Conservation (phyloP, 2,797 vertebrate species). For the Anguilla pacifica region DNA sequence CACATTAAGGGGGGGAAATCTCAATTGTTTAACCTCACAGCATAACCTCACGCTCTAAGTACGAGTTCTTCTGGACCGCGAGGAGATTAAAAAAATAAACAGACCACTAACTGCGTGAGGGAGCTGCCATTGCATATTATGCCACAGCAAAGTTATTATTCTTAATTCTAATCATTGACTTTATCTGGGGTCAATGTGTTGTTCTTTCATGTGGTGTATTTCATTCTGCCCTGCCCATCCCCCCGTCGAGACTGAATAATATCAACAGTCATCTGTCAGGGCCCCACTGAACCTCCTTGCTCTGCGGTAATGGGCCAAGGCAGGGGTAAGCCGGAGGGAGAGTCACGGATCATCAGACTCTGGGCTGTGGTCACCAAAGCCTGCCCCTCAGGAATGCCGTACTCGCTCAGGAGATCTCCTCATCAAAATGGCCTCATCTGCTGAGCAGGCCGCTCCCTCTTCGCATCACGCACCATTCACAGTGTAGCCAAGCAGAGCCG, state of each 20-base stretch:
- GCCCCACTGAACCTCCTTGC: not conserved
- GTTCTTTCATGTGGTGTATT: constrained; percentile 4
- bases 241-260: not conserved
- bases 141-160: not conserved
- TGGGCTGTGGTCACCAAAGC: not conserved
- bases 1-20: not conserved
- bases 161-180: constrained; percentile 11
- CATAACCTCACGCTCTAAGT: not conserved
- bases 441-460: not conserved
- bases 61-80: not conserved
- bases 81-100: not conserved
- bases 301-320: not conserved
- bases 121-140: constrained; percentile 2
- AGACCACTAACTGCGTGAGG: not conserved
- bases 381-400: not conserved
- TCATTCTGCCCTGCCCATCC: constrained; percentile 1
- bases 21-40: not conserved
- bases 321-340: not conserved
- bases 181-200: constrained; percentile 3
- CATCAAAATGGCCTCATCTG: not conserved
- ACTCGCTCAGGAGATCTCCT: not conserved
- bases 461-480: not conserved
- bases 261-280: not conserved
- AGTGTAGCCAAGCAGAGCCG: not conserved
- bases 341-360: not conserved